Evolutionary conservation across 1,140 invertebrate species (phyloP), one percentile per base, ranked within the genome.

Genomic region (Drosophila sechellia): DNA sequence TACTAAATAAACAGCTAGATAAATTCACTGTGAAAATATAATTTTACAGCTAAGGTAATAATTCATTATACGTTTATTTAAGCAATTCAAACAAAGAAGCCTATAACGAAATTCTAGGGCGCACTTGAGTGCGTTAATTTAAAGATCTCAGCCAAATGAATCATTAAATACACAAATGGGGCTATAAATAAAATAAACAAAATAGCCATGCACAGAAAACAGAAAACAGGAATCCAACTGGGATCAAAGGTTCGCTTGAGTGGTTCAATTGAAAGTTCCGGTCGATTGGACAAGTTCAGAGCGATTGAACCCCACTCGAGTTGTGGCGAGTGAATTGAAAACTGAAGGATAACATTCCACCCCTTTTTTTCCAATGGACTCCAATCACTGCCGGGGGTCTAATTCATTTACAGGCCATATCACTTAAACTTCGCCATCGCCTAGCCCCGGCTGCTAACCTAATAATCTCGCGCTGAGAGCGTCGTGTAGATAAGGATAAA

Each of bases 351-450:
- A 35, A 27, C 55, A 43, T 56, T 74, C 43, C 58, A 74, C 50
- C 40, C 52, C 57, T 57, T 61, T 61, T 61, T 31, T 31, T 10
- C 31, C 31, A 40, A 31, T 5, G 15, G 39, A 48, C 66, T 68
- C 66, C 66, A 70, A 70, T 70, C 64, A 72, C 69, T 52, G 60
- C 43, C 71, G 42, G 40, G 61, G 69, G 56, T 68, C 63, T 76
- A 77, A 77, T 77, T 77, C 65, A 77, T 70, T 77, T 77, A 77
- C 73, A 48, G 74, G 74, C 64, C 65, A 63, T 77, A 75, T 75
- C 72, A 75, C 72, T 75, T 75, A 75, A 56, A 75, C 61, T 74
- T 75, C 50, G n/a, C 73, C 72, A 59, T 57, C 57, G 56, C 57
- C 22, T 15, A 10, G 27, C 46, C 59, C 25, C 15, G 58, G 59